Base-by-base conservation (phyloP, 2,888 invertebrate genomes). In the Coronaproctus castanopsis region DNA sequence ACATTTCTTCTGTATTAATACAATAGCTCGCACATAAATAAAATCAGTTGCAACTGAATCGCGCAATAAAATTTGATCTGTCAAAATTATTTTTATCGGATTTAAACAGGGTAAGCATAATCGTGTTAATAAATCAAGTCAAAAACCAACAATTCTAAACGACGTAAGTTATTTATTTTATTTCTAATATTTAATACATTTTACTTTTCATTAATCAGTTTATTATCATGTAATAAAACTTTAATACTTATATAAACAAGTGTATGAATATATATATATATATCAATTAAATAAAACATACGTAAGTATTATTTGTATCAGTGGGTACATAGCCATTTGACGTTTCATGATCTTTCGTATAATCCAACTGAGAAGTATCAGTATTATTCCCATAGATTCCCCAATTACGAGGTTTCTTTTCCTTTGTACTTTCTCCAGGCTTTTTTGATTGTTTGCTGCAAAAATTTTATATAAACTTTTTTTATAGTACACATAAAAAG, bases 331-430 rank as follows among this genome's bases (percentile, higher is more conserved):
- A 57, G 22, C 59, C 62, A 54, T 53, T 61, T 52, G 59, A 52
- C 3, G 24, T 14, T 2, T 57, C 55, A 19, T 80, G 80, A 71
- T 87, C 87, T 62, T 79, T 82, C 60, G 87, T 85, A 68, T 87
- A 79, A 73, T 95, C 92, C 51, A 95, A 74, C n/a, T 76, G 73
- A 14, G 80, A 80, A 55, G 85, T 74, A 73, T 93, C 92, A 63
- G 84, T 83, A 14, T 77, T 72, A 57, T 78, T 82, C 24, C 91
- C 92, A 52, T 85, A 84, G 57, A 88, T 74, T 66, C 88, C 91
- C 96, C 95, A 96, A 58, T 86, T 80, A 58, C 91, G 80, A 0
- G 88, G 89, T 69, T 88, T 85, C 69, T 96, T 96, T 21, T 74
- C 70, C 63, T 76, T 77, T 1, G 76, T 77, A 67, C 74, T 72